Evolutionary conservation across 2,797 vertebrate genomes (phyloP).

Genomic region (Enteromius anoplus): DNA sequence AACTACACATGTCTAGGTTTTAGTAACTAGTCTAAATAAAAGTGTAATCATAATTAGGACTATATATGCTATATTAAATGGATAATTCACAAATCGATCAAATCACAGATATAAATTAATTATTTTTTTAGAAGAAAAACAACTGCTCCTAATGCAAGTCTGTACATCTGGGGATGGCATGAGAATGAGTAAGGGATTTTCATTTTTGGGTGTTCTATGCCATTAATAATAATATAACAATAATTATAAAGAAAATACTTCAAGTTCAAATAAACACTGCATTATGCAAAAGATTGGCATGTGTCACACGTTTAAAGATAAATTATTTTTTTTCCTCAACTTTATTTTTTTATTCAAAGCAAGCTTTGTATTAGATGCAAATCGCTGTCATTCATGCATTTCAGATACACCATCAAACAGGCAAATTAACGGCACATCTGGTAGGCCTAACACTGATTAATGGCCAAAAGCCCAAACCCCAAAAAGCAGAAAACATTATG

Average conservation of each 20-base stretch:
- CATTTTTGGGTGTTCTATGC: neutral
- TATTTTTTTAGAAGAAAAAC: neutral
- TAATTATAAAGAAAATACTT: neutral
- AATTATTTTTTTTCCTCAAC: neutral
- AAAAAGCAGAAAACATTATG: neutral
- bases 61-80: neutral
- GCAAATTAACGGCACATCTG: neutral
- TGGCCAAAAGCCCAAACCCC: neutral
- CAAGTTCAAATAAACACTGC: conserved; percentile 13
- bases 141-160: neutral
- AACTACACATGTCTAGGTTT: neutral
- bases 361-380: conserved; percentile 3
- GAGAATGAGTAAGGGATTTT: neutral
- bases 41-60: neutral
- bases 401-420: neutral
- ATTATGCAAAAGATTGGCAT: neutral
- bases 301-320: neutral
- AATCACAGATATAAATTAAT: neutral
- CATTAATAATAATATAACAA: neutral
- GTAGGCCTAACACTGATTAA: neutral
- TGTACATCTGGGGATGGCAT: neutral
- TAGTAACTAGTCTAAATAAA: neutral
- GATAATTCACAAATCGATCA: neutral
- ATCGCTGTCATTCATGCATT: neutral
- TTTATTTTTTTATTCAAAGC: conserved; percentile 30